These are phyloP conservation scores for Silurus lanzhouensis DNA, from an alignment of 2,797 vertebrate genomes.

Conservation along the genomic window DNA sequence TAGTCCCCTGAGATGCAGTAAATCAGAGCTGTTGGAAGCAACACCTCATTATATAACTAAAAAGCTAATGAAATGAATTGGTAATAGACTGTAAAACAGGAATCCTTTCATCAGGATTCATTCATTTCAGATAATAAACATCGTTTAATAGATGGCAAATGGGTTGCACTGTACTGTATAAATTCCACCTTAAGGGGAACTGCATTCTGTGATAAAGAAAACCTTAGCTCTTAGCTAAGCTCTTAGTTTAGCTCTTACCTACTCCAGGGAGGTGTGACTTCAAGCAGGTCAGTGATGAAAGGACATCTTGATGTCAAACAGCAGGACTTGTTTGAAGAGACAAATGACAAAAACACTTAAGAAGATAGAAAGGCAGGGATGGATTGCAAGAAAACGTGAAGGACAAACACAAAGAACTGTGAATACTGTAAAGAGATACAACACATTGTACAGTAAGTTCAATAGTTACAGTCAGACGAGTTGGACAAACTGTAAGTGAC, in stretches of 20 bases:
- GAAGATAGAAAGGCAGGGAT: conserved; percentile 12
- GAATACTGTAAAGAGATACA: conserved; percentile 6
- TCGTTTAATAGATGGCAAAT: background rate
- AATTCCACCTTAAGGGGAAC: conserved; percentile 19
- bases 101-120: background rate
- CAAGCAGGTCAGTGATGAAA: conserved; percentile 39
- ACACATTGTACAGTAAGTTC: background rate
- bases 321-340: conserved; percentile 19
- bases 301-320: conserved; percentile 25
- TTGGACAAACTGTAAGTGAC: conserved; percentile 15
- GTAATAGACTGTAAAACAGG: conserved; percentile 34
- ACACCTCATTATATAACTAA: conserved; percentile 41
- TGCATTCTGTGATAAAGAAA: conserved; percentile 24
- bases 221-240: conserved; percentile 38
- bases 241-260: conserved; percentile 41
- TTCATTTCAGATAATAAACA: conserved; percentile 6
- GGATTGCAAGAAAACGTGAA: background rate
- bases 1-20: conserved; percentile 43
- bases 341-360: conserved; percentile 4
- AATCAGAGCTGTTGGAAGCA: conserved; percentile 25
- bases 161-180: background rate
- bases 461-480: background rate
- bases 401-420: conserved; percentile 17
- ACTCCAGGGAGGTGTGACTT: conserved; percentile 22
- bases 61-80: conserved; percentile 35